A percentile compares a stretch with the other conserved stretches of the same genome.
phyloP scores from a whole-genome alignment of 2,113 vertebrate genomes.

The Mormoops blainvillei region DNA sequence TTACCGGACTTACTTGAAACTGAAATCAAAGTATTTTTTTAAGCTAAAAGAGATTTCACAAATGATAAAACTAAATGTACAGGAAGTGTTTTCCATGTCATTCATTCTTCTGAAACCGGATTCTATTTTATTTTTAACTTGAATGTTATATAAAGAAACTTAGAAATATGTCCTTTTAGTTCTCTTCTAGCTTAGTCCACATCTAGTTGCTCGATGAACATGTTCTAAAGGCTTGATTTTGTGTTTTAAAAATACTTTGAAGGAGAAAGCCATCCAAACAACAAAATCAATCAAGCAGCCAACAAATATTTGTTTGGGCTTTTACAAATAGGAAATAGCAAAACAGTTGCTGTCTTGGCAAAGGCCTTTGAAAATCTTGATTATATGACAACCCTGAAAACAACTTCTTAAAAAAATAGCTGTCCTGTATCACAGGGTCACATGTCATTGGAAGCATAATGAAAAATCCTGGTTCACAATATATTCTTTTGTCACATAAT shows the following conservation, averaged over 20 bases:
- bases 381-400: not conserved
- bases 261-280: not conserved
- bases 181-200: not conserved
- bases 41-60: not conserved
- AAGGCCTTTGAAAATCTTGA: not conserved
- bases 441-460: not conserved
- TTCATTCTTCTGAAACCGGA: not conserved
- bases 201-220: not conserved
- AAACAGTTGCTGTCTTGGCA: not conserved
- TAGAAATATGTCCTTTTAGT: not conserved
- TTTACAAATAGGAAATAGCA: not conserved
- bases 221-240: not conserved
- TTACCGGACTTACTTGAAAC: not conserved
- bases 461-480: not conserved
- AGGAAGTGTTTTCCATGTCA: not conserved
- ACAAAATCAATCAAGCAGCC: not conserved
- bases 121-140: slow-evolving; percentile 4
- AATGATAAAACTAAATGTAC: not conserved
- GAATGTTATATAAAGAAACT: not conserved
- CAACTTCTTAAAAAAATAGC: not conserved
- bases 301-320: not conserved
- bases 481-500: not conserved
- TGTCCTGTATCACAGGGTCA: not conserved
- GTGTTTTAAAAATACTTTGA: not conserved
- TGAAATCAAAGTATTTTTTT: slow-evolving; percentile 26